Percentiles rank a stretch among this genome's conserved stretches.
phyloP scores from a whole-genome alignment of 2,797 vertebrate species.

The Ptychobarbus kaznakovi region DNA sequence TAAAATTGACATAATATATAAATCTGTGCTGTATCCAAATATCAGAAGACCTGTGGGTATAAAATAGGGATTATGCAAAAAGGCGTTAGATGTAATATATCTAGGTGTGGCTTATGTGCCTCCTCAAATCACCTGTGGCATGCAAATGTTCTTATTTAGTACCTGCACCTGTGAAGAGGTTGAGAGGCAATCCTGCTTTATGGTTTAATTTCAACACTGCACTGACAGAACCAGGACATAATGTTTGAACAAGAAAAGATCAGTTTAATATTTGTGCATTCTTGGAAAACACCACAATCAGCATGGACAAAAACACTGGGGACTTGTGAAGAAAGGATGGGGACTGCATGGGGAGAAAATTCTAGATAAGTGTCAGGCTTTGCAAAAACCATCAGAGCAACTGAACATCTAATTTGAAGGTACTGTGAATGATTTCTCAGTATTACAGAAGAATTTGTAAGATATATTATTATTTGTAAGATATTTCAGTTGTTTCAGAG shows the following conservation, averaged over 20 bases:
- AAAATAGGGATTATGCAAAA: constrained; percentile 17
- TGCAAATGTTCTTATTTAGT: constrained; percentile 45
- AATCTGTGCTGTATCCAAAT: not conserved
- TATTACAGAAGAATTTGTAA: not conserved
- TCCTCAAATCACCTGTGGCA: constrained; percentile 42
- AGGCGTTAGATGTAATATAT: not conserved
- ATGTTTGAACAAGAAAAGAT: not conserved
- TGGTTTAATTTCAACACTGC: constrained; percentile 2
- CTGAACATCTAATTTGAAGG: constrained; percentile 41
- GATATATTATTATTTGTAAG: not conserved
- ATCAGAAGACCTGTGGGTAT: not conserved
- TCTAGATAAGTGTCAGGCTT: constrained; percentile 26
- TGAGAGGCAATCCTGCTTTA: not conserved
- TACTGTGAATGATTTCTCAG: constrained; percentile 5
- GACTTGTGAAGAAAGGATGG: constrained; percentile 24
- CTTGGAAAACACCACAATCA: constrained; percentile 8
- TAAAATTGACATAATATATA: not conserved
- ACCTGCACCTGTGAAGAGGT: constrained; percentile 39
- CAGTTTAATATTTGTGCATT: not conserved
- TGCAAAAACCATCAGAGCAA: constrained; percentile 11
- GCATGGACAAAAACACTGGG: constrained; percentile 17
- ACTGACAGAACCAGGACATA: constrained; percentile 1
- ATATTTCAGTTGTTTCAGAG: not conserved
- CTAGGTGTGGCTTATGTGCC: constrained; percentile 29
- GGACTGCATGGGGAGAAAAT: constrained; percentile 22